A percentile compares a stretch with the other conserved stretches of the same genome.
Evolutionary conservation across 2,888 invertebrate species (phyloP).

Genomic region (Acrobasis suavella): DNA sequence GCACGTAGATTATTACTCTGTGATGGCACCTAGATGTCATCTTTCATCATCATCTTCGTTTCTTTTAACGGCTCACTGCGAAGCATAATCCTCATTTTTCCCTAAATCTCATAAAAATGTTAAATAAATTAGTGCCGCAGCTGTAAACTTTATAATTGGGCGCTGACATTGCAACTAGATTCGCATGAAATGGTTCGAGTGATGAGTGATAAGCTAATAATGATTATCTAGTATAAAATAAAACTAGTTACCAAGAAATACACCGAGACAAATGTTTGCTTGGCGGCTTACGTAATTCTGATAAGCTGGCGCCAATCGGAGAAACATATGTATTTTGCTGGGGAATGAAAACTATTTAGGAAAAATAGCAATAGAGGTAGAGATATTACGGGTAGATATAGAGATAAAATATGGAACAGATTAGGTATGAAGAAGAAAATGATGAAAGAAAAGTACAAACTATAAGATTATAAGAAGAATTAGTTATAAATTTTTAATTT

Average conservation of each 20-base stretch:
- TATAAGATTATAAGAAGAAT: too few relatives aligned
- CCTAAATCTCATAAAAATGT: background rate
- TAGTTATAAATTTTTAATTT: too few relatives aligned
- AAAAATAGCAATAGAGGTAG: too few relatives aligned
- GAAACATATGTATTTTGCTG: background rate
- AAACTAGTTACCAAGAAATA: slow-evolving; percentile 49
- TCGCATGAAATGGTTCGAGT: slow-evolving; percentile 61
- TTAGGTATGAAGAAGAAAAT: too few relatives aligned
- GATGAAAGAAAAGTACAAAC: too few relatives aligned
- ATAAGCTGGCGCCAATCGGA: slow-evolving; percentile 17
- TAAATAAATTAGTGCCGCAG: background rate
- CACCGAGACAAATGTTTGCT: slow-evolving; percentile 16
- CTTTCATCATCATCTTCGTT: too few relatives aligned
- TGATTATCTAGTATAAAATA: slow-evolving; percentile 53
- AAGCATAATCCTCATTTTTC: too few relatives aligned
- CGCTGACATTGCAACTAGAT: slow-evolving; percentile 60
- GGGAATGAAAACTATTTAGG: background rate
- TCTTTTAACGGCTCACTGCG: too few relatives aligned
- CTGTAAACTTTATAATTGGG: slow-evolving; percentile 1
- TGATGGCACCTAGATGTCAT: too few relatives aligned
- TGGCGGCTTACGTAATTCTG: slow-evolving; percentile 2
- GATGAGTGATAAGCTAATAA: slow-evolving; percentile 49
- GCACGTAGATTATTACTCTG: too few relatives aligned
- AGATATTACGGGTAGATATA: too few relatives aligned
- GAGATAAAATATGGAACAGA: too few relatives aligned